Percentiles rank a stretch among this genome's conserved stretches.
Evolutionary conservation across 2,888 invertebrate genomes (phyloP).

Genomic region (Lobophora halterata): DNA sequence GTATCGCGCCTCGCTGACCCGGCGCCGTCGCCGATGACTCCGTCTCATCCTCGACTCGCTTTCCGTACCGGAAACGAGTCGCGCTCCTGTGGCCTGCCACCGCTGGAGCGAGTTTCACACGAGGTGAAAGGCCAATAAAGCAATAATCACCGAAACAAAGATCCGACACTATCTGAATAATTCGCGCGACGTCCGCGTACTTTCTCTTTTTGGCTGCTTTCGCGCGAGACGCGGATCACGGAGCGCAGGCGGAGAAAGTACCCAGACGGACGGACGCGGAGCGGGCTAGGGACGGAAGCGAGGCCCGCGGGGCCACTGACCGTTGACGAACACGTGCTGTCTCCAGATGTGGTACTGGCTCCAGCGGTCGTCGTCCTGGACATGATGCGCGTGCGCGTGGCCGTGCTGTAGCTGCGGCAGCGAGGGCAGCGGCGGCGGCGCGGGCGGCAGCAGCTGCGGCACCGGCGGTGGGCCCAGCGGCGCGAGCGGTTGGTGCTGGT

Average conservation of each 20-base stretch:
- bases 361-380: slow-evolving; percentile 84
- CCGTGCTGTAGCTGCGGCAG: slow-evolving; percentile 83
- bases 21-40: slow-evolving; percentile 7
- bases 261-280: slow-evolving; percentile 18
- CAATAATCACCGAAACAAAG: slow-evolving; percentile 60
- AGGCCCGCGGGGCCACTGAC: slow-evolving; percentile 70
- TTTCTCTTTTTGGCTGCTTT: slow-evolving; percentile 44
- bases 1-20: slow-evolving; percentile 32
- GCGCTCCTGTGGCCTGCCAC: no score
- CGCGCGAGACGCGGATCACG: slow-evolving; percentile 8
- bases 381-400: slow-evolving; percentile 58
- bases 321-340: slow-evolving; percentile 90
- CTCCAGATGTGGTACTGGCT: slow-evolving; percentile 90
- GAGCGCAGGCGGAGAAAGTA: slow-evolving; percentile 51
- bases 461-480: slow-evolving; percentile 84
- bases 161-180: slow-evolving; percentile 62
- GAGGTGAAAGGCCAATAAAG: slow-evolving; percentile 50
- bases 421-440: slow-evolving; percentile 81
- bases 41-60: no score
- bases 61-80: no score
- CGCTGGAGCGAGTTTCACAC: no score
- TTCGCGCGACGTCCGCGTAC: slow-evolving; percentile 59
- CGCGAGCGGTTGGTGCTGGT: slow-evolving; percentile 73
- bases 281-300: slow-evolving; percentile 41
- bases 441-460: slow-evolving; percentile 82